Conservation (phyloP, 2,113 vertebrate genomes). For the Takifugu flavidus region DNA sequence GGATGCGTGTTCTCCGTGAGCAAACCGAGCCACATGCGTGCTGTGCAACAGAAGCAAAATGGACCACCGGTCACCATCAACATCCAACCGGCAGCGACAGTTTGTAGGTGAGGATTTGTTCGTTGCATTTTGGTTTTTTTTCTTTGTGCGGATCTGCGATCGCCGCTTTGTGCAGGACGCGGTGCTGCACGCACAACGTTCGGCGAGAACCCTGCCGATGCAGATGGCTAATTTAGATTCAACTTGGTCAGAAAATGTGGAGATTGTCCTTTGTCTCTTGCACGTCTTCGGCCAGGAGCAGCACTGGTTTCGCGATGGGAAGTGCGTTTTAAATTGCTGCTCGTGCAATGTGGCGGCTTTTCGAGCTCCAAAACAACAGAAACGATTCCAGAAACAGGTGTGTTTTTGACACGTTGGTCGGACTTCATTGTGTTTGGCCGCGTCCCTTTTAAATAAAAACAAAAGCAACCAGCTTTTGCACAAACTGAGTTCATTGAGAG, state of each 20-base stretch:
- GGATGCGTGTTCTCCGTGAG: conserved; percentile 12
- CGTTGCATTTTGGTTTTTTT: conserved; percentile 32
- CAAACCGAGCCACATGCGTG: conserved; percentile 21
- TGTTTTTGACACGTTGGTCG: conserved; percentile 2
- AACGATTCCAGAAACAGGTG: conserved; percentile 1
- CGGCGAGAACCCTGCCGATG: background rate
- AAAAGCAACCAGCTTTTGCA: background rate
- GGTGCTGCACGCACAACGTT: conserved; percentile 12
- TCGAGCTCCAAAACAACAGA: background rate
- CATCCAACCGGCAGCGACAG: conserved; percentile 39
- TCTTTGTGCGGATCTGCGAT: conserved; percentile 20
- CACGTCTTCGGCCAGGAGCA: background rate
- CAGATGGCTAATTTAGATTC: background rate
- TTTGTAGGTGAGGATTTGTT: conserved; percentile 70
- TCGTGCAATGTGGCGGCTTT: background rate
- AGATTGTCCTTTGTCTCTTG: conserved; percentile 11
- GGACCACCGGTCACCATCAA: conserved; percentile 21
- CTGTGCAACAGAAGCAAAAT: conserved; percentile 36
- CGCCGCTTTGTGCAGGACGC: conserved; percentile 42
- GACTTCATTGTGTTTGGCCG: background rate
- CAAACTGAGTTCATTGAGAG: conserved; percentile 31
- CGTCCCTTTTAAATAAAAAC: background rate
- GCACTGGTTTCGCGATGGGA: background rate
- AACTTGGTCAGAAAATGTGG: background rate
- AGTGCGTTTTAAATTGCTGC: conserved; percentile 11